Evolutionary conservation across 2,113 vertebrate species (phyloP).

Genomic region (Sylvia atricapilla): DNA sequence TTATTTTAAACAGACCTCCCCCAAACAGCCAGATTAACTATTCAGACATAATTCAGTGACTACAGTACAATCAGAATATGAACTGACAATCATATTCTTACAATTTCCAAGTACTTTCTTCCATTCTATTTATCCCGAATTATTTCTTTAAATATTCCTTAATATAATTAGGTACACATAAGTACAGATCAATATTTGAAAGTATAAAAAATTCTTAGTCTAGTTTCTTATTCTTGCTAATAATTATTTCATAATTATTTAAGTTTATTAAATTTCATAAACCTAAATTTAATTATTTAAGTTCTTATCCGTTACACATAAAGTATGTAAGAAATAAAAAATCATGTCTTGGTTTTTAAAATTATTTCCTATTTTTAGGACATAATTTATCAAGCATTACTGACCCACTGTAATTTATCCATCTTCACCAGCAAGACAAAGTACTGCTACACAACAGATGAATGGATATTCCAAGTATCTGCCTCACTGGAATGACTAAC

Average conservation of each 20-base stretch:
- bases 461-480: background rate
- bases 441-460: background rate
- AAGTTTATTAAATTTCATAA: no score
- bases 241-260: background rate
- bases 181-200: background rate
- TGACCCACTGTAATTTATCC: background rate
- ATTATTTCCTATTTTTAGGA: background rate
- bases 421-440: background rate
- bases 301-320: background rate
- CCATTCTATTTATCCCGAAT: background rate
- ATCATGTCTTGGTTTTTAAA: background rate
- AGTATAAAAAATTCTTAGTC: background rate
- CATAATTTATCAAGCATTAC: background rate
- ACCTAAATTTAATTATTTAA: no score
- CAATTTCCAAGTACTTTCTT: background rate
- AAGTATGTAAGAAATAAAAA: background rate
- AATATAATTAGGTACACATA: background rate
- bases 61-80: background rate
- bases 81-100: background rate
- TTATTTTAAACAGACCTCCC: background rate
- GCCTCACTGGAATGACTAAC: background rate
- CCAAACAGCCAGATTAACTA: background rate
- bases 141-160: background rate
- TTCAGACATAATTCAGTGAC: background rate
- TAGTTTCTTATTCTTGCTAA: background rate